Conservation (phyloP, 2,888 invertebrate genomes). For the Chloroclystis v-ata region DNA sequence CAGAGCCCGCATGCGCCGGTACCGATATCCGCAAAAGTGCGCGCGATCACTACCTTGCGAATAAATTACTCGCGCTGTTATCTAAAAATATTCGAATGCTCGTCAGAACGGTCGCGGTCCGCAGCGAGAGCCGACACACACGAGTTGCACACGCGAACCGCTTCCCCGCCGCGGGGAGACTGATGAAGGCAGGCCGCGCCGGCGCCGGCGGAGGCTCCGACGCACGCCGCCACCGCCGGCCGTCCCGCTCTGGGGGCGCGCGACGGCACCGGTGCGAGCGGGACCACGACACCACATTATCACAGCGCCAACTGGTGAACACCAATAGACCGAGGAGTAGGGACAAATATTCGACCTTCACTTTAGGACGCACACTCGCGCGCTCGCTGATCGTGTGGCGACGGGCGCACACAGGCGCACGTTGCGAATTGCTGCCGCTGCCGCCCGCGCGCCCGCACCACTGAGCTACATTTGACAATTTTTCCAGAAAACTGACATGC, state of each 20-base stretch:
- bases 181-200: conserved; percentile 75
- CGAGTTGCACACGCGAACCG: conserved; percentile 70
- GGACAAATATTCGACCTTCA: conserved; percentile 78
- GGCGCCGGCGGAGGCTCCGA: conserved; percentile 71
- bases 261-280: conserved; percentile 48
- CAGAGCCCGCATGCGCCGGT: conserved; percentile 62
- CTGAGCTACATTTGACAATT: conserved; percentile 74
- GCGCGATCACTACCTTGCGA: conserved; percentile 73
- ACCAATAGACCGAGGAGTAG: conserved; percentile 77
- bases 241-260: conserved; percentile 56
- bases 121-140: conserved; percentile 51
- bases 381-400: conserved; percentile 53
- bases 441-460: conserved; percentile 43
- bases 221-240: conserved; percentile 66
- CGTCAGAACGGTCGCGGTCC: conserved; percentile 55
- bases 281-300: conserved; percentile 68
- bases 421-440: conserved; percentile 55
- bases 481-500: conserved; percentile 76
- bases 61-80: conserved; percentile 76
- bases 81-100: conserved; percentile 76
- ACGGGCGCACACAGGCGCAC: conserved; percentile 56
- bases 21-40: conserved; percentile 69
- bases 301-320: conserved; percentile 75
- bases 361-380: conserved; percentile 69
- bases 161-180: conserved; percentile 77